Conservation (phyloP, 2,113 vertebrate species). For the Brachyhypopomus occidentalis region DNA sequence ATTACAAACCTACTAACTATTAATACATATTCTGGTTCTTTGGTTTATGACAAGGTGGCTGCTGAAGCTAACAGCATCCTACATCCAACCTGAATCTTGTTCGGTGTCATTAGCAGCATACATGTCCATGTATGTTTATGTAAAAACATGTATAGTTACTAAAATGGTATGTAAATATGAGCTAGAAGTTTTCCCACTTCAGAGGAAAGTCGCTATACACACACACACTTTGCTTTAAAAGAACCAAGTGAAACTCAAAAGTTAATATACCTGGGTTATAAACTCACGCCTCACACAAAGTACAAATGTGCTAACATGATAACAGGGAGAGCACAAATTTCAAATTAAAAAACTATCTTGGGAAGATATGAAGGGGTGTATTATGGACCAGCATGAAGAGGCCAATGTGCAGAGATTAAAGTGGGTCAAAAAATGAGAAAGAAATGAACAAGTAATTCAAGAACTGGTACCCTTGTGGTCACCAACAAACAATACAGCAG, state of each 20-base stretch:
- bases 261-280: neutral
- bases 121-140: too few species aligned
- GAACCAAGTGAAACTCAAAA: neutral
- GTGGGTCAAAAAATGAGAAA: too few species aligned
- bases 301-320: too few species aligned
- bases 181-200: neutral
- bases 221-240: too few species aligned
- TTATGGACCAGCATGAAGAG: too few species aligned
- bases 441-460: too few species aligned
- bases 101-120: neutral
- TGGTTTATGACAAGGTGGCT: neutral
- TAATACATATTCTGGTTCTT: neutral
- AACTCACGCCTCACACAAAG: neutral
- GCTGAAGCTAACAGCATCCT: neutral
- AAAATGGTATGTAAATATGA: neutral
- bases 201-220: neutral
- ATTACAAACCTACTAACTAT: constrained; percentile 12
- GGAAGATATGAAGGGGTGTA: too few species aligned
- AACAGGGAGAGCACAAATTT: too few species aligned
- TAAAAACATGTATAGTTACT: neutral
- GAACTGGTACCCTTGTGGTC: too few species aligned
- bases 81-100: neutral
- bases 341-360: too few species aligned
- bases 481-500: too few species aligned
- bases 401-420: too few species aligned